Evolutionary conservation across 2,797 vertebrate species (phyloP), one percentile per base, ranked within the genome.

Genomic region (Tangara arthus): DNA sequence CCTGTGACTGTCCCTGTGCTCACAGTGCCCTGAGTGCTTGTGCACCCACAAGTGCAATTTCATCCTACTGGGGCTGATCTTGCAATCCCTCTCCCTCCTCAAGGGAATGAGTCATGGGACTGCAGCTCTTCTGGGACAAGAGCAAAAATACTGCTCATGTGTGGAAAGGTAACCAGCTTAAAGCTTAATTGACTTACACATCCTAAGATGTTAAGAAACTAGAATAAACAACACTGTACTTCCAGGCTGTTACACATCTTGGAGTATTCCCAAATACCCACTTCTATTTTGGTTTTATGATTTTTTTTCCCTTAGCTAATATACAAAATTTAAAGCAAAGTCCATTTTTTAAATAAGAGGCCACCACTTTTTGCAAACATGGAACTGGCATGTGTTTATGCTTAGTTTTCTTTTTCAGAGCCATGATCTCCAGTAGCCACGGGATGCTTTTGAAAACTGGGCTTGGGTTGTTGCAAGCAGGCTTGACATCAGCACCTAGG

Each of bases 181-280:
- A 59, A 75, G 49, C 64, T 89, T 94, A 93, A 87, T 68, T 53
- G 87, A 77, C 21, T 95, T 93, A 90, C 55, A 68, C 24, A 52
- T 85, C 61, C 60, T 92, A 79, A 94, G 70, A 93, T 63, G 53
- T n/a, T 93, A 84, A 82, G 84, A 87, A 95, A 94, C 37, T 16
- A 61, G 64, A 93, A 94, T 69, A 94, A 94, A 87, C 59, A 92
- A 22, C 35, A 32, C 65, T 78, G 32, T 77, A 65, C 32, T 82
- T 81, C 44, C 56, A 80, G 81, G 75, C 68, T 73, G 23, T 79
- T 94, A 79, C n/a, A 16, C 35, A 73, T 79, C 32, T 72, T 53
- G 27, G 42, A 64, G 19, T 82, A 64, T 53, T 87, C 30, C 9
- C 44, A 59, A 82, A 76, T 41, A 49, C 7, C 5, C 13, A 14